phyloP scores from a whole-genome alignment of 2,113 vertebrate genomes.

The Eublepharis macularius region DNA sequence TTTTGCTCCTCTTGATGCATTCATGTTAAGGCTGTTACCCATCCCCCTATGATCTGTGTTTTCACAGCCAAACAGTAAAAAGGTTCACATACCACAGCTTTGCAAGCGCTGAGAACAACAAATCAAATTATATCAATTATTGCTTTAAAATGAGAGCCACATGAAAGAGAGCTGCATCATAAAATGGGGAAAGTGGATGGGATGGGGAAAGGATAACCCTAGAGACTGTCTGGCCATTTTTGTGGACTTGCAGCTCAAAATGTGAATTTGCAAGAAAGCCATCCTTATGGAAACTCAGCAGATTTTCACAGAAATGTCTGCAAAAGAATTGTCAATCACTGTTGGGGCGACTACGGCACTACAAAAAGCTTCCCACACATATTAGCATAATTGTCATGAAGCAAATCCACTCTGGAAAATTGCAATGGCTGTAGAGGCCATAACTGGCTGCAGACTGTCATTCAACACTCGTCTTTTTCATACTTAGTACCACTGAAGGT shows the following conservation, averaged over 20 bases:
- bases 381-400: background rate
- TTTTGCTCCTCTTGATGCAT: conserved; percentile 20
- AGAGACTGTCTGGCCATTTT: background rate
- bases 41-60: conserved; percentile 27
- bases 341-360: too few relatives aligned
- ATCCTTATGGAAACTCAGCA: background rate
- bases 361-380: background rate
- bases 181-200: background rate
- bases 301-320: background rate
- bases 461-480: background rate
- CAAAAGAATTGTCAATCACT: background rate
- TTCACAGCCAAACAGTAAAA: conserved; percentile 47
- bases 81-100: background rate
- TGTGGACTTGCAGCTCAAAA: background rate
- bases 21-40: conserved; percentile 37
- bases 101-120: background rate
- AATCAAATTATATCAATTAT: background rate
- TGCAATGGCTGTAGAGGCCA: background rate
- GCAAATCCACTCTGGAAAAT: background rate
- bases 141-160: background rate
- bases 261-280: too few relatives aligned
- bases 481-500: background rate
- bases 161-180: background rate
- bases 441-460: background rate
- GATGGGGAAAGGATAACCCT: too few relatives aligned